phyloP scores from a whole-genome alignment of 2,888 invertebrate genomes.

The Coelogynopora nodosa region DNA sequence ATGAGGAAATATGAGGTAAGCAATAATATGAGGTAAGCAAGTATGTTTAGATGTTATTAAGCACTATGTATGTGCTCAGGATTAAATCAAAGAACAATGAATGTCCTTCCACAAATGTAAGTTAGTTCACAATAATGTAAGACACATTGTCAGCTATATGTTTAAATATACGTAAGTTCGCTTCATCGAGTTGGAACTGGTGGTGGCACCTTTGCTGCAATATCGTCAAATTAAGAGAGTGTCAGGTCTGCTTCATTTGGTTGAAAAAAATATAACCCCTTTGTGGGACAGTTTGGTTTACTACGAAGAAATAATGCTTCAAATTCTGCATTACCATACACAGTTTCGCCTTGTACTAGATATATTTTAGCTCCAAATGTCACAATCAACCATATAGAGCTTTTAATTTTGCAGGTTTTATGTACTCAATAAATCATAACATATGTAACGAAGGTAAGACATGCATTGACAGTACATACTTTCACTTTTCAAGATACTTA shows the following conservation, averaged over 20 bases:
- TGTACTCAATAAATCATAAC: constrained; percentile 8
- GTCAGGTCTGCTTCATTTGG: neutral
- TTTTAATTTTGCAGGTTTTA: constrained; percentile 31
- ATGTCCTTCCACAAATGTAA: neutral
- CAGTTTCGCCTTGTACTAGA: neutral
- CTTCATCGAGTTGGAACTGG: neutral
- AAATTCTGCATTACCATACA: neutral
- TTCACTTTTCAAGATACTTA: neutral
- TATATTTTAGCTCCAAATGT: no score
- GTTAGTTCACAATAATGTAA: neutral
- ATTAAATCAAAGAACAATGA: neutral
- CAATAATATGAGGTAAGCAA: neutral
- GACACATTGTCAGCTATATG: neutral
- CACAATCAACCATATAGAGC: no score
- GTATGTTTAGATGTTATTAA: no score
- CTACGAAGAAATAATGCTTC: neutral
- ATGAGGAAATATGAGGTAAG: neutral
- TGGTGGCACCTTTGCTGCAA: neutral
- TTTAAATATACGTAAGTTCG: neutral
- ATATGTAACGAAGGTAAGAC: neutral
- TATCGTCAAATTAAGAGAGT: neutral
- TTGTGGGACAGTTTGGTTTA: neutral
- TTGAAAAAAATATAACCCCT: neutral
- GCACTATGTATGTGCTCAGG: no score
- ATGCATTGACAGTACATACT: neutral